Conservation (phyloP, 2,797 vertebrate species). For the Sibirionetta formosa region DNA sequence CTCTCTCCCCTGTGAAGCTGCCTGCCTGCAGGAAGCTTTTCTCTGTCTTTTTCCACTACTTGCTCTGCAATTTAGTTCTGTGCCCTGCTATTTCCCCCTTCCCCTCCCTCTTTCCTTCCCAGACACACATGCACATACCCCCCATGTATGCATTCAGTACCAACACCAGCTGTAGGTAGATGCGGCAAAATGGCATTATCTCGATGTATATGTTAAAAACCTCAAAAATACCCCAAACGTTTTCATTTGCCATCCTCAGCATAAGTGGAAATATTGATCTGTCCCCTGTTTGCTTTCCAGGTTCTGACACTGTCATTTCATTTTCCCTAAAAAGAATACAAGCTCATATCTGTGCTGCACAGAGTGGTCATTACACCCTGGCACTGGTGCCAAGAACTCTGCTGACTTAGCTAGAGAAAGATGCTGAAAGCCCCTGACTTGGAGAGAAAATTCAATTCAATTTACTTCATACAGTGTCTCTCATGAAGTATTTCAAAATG, state of each 20-base stretch:
- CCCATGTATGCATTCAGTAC: not conserved
- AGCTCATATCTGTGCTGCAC: conserved; percentile 30
- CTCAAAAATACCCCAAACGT: not conserved
- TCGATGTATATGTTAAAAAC: not conserved
- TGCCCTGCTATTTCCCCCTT: conserved; percentile 63
- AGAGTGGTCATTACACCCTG: conserved; percentile 40
- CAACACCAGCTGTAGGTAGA: conserved; percentile 22
- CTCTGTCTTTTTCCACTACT: conserved; percentile 67
- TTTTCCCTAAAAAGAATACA: conserved; percentile 57
- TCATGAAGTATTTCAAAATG: conserved; percentile 59
- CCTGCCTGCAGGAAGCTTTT: conserved; percentile 68
- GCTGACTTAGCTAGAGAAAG: conserved; percentile 72
- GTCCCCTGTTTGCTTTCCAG: conserved; percentile 47
- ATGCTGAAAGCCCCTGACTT: conserved; percentile 45
- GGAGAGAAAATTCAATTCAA: conserved; percentile 58
- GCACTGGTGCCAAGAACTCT: conserved; percentile 65
- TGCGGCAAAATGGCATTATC: conserved; percentile 1
- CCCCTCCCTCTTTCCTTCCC: conserved; percentile 43
- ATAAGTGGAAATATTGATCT: conserved; percentile 46
- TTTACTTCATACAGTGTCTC: conserved; percentile 58
- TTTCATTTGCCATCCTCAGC: conserved; percentile 4
- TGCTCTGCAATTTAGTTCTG: conserved; percentile 60
- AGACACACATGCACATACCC: not conserved
- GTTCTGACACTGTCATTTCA: conserved; percentile 53
- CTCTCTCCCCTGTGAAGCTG: conserved; percentile 49